Percentiles rank a stretch among this genome's conserved stretches.
Conservation (phyloP, 1,140 invertebrate genomes). For the Scaptomyza montana region DNA sequence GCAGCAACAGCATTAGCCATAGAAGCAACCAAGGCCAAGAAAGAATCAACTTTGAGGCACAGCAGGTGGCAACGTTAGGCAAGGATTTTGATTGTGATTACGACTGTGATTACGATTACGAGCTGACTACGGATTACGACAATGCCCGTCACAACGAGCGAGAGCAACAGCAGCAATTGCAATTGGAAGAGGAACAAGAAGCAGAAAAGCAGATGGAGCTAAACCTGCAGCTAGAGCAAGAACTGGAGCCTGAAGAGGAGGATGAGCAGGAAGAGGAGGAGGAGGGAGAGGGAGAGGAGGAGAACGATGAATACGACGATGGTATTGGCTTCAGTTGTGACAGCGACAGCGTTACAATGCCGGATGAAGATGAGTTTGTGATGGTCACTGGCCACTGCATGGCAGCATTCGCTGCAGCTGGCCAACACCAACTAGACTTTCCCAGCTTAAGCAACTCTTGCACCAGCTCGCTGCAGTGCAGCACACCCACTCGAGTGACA, state of each 20-base stretch:
- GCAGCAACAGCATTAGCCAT: slow-evolving; percentile 11
- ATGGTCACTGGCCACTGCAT: slow-evolving; percentile 32
- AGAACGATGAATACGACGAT: slow-evolving; percentile 66
- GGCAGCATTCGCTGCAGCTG: background rate
- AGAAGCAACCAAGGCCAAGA: background rate
- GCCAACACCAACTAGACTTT: background rate
- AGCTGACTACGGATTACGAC: slow-evolving; percentile 10
- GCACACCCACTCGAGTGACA: slow-evolving; percentile 27
- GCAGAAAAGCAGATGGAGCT: background rate
- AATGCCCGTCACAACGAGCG: slow-evolving; percentile 16
- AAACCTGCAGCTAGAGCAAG: background rate
- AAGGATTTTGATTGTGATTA: slow-evolving; percentile 59
- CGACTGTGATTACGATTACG: slow-evolving; percentile 43
- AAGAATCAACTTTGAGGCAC: slow-evolving; percentile 8
- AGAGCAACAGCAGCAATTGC: background rate
- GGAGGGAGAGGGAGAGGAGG: slow-evolving; percentile 15
- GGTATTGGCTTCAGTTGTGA: slow-evolving; percentile 76
- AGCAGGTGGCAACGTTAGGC: slow-evolving; percentile 13
- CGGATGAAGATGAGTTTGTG: slow-evolving; percentile 56
- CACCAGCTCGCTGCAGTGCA: slow-evolving; percentile 66
- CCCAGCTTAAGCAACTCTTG: slow-evolving; percentile 50
- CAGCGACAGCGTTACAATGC: slow-evolving; percentile 62
- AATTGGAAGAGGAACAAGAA: background rate
- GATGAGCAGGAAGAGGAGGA: slow-evolving; percentile 24
- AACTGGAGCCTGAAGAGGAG: background rate